phyloP scores from a whole-genome alignment of 2,113 vertebrate genomes.

The Cyanistes caeruleus region DNA sequence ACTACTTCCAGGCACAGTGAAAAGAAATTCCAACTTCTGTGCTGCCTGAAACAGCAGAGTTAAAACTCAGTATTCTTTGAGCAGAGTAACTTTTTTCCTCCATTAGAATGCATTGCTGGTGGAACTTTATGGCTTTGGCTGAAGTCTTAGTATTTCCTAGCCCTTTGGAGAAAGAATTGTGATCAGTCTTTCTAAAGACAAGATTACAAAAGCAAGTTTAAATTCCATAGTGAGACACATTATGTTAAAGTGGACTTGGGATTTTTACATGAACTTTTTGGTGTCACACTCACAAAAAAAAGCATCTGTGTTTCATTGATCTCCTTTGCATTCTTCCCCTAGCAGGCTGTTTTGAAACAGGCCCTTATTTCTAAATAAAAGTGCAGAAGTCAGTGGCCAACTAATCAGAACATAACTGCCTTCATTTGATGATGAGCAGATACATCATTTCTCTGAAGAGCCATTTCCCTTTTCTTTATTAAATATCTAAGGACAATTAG shows the following conservation, averaged over 20 bases:
- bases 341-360: background rate
- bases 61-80: background rate
- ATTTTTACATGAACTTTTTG: background rate
- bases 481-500: background rate
- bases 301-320: background rate
- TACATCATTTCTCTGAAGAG: background rate
- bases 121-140: background rate
- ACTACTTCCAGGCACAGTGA: background rate
- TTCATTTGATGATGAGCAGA: background rate
- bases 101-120: background rate
- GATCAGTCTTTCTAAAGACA: background rate
- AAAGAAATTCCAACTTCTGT: background rate
- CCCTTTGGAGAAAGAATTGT: background rate
- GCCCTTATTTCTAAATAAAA: background rate
- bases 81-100: background rate
- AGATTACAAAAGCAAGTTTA: background rate
- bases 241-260: background rate
- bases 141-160: background rate
- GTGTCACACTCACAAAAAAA: background rate
- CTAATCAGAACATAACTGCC: background rate
- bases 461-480: background rate
- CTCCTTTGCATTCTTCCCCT: background rate
- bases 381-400: background rate
- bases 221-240: background rate
- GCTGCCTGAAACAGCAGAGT: background rate